phyloP scores from a whole-genome alignment of 2,888 invertebrate genomes.

The Acrocyrtus sp. region DNA sequence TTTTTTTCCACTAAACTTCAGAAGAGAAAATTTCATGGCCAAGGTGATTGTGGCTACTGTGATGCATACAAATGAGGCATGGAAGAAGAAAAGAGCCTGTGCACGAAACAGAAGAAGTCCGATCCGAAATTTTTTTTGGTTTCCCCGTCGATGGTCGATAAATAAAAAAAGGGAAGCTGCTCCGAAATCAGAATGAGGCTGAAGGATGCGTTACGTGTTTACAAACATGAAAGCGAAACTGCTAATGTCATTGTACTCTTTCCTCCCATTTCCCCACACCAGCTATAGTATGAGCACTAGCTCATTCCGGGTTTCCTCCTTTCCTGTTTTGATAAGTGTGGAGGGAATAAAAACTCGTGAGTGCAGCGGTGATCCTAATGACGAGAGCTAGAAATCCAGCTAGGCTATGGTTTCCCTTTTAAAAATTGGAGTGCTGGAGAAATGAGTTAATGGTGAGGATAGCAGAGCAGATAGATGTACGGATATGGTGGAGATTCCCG shows the following conservation, averaged over 20 bases:
- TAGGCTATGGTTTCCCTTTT: not conserved
- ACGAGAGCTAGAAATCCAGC: not conserved
- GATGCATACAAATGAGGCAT: slow-evolving; percentile 52
- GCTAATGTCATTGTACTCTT: slow-evolving; percentile 21
- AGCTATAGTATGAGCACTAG: too few species aligned
- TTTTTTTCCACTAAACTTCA: slow-evolving; percentile 15
- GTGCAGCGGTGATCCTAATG: slow-evolving; percentile 6
- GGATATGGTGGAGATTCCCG: not conserved
- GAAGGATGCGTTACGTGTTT: not conserved
- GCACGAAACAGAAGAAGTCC: too few species aligned
- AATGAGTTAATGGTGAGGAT: too few species aligned
- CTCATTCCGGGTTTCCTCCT: slow-evolving; percentile 6
- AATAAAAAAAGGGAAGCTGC: too few species aligned
- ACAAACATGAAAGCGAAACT: not conserved
- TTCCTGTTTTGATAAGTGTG: slow-evolving; percentile 14
- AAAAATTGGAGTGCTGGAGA: slow-evolving; percentile 12
- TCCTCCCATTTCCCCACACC: too few species aligned
- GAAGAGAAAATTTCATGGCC: slow-evolving; percentile 47
- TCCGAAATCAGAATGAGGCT: too few species aligned
- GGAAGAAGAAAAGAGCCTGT: not conserved
- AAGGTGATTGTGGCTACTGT: slow-evolving; percentile 45
- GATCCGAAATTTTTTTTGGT: too few species aligned
- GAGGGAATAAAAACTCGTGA: too few species aligned
- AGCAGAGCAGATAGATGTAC: not conserved
- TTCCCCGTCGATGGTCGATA: too few species aligned